These are phyloP conservation scores for Neodiprion lecontei DNA, from an alignment of 1,140 invertebrate species.

Conservation along the genomic window DNA sequence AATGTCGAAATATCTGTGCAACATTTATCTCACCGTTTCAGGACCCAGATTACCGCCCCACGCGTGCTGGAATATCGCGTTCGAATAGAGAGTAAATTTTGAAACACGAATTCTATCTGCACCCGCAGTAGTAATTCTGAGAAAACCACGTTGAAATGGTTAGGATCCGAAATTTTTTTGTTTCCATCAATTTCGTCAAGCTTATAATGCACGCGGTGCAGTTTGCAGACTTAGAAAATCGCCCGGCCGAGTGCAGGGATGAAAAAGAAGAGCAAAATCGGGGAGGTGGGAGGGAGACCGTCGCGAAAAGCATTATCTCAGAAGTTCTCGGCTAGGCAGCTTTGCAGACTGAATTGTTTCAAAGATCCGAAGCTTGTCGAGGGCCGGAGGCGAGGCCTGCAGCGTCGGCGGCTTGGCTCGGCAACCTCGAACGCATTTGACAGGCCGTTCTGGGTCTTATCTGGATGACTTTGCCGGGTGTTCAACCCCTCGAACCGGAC, in stretches of 20 bases:
- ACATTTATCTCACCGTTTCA: too few relatives aligned
- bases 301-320: background rate
- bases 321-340: background rate
- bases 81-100: too few relatives aligned
- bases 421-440: background rate
- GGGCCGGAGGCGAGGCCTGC: background rate
- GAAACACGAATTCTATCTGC: too few relatives aligned
- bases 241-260: background rate
- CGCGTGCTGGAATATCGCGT: too few relatives aligned
- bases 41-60: too few relatives aligned
- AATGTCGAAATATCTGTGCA: too few relatives aligned
- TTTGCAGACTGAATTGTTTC: background rate
- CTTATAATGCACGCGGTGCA: too few relatives aligned
- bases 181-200: too few relatives aligned
- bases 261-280: conserved; percentile 10
- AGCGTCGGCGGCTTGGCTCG: background rate
- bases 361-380: background rate
- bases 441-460: background rate
- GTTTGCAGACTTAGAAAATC: background rate
- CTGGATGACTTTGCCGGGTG: background rate
- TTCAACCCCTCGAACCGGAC: background rate
- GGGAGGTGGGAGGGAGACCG: conserved; percentile 20
- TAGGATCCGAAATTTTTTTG: too few relatives aligned
- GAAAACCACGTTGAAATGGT: too few relatives aligned
- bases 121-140: too few relatives aligned